Evolutionary conservation across 2,113 vertebrate genomes (phyloP).

Genomic region (Indicator maculatus): DNA sequence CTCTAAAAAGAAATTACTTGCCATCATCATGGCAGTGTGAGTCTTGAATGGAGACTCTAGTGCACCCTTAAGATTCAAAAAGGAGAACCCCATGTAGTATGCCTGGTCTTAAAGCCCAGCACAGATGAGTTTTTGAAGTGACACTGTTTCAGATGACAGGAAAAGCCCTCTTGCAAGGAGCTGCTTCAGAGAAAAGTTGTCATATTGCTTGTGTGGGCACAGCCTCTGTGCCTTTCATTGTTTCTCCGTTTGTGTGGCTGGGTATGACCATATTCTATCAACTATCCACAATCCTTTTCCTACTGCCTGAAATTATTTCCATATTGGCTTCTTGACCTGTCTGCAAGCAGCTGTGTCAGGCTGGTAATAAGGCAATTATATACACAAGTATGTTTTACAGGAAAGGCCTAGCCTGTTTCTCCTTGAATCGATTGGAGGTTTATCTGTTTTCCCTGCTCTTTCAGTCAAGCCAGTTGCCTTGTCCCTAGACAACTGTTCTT

Average conservation of each 20-base stretch:
- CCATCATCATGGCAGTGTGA: not conserved
- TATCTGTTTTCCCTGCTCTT: not conserved
- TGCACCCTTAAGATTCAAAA: not conserved
- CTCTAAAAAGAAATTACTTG: not conserved
- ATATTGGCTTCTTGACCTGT: not conserved
- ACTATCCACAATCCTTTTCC: not conserved
- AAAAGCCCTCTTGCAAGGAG: not conserved
- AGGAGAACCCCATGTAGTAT: not conserved
- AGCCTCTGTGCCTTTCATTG: not conserved
- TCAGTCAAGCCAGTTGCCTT: not conserved
- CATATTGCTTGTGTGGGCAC: not conserved
- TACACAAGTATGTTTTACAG: not conserved
- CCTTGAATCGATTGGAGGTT: not conserved
- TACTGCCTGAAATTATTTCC: constrained; percentile 31
- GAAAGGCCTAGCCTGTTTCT: not conserved
- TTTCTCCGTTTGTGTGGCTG: not conserved
- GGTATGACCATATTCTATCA: not conserved
- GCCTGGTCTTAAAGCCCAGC: not conserved
- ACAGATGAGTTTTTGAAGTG: not conserved
- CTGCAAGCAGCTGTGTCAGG: not conserved
- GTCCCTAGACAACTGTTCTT: not conserved
- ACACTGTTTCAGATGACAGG: not conserved
- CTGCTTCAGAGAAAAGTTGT: not conserved
- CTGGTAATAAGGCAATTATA: not conserved
- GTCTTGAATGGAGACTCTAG: not conserved